Percentiles rank a stretch among this genome's conserved stretches.
Evolutionary conservation across 1,140 invertebrate genomes (phyloP).

Genomic region (Lasaia peninsularis): DNA sequence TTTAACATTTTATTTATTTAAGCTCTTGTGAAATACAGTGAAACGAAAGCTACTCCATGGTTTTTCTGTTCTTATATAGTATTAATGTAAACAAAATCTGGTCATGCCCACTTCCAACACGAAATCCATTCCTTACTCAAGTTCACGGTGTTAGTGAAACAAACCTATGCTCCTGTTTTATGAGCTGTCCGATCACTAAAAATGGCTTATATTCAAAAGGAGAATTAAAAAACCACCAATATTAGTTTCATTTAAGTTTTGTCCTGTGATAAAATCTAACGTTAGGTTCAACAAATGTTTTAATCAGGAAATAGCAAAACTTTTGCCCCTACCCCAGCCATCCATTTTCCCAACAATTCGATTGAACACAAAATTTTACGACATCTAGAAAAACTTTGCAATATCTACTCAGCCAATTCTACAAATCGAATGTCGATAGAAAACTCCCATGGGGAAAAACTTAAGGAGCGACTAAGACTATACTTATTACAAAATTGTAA

Average conservation of each 20-base stretch:
- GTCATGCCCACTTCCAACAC: too few relatives aligned
- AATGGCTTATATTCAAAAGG: too few relatives aligned
- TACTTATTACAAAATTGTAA: too few relatives aligned
- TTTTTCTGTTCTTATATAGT: too few relatives aligned
- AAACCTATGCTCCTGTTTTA: too few relatives aligned
- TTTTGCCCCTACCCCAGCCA: background rate
- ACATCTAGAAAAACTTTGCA: slow-evolving; percentile 12
- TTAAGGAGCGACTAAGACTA: background rate
- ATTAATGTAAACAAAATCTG: too few relatives aligned
- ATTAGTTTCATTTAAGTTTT: background rate
- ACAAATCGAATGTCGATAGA: slow-evolving; percentile 12
- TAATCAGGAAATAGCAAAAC: slow-evolving; percentile 10
- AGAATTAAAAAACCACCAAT: background rate
- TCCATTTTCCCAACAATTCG: background rate
- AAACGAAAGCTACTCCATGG: too few relatives aligned
- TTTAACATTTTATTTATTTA: too few relatives aligned
- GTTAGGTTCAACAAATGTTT: slow-evolving; percentile 1
- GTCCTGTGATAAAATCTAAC: background rate
- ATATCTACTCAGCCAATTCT: slow-evolving; percentile 6
- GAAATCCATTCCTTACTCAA: too few relatives aligned
- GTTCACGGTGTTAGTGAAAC: too few relatives aligned
- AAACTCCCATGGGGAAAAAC: slow-evolving; percentile 9
- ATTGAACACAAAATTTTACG: slow-evolving; percentile 15
- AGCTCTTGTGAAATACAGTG: too few relatives aligned
- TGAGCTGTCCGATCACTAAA: too few relatives aligned